phyloP scores from a whole-genome alignment of 2,113 vertebrate species.

The Pelmatolapia mariae region DNA sequence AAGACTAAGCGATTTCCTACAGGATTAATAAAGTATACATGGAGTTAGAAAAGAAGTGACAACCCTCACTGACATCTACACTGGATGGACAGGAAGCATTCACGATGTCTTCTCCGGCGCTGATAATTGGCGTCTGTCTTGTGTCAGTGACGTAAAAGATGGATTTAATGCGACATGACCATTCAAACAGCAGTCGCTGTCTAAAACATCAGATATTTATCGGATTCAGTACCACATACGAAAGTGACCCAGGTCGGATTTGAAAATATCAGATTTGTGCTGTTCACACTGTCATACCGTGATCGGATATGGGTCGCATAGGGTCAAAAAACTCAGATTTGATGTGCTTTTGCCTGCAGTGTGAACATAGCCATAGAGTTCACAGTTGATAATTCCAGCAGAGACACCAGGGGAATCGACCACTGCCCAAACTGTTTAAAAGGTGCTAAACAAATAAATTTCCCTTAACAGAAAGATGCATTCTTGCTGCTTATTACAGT shows the following conservation, averaged over 20 bases:
- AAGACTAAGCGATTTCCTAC: not conserved
- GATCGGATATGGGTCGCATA: too few species aligned
- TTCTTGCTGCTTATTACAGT: not conserved
- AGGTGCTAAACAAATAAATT: not conserved
- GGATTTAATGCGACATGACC: not conserved
- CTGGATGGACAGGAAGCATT: not conserved
- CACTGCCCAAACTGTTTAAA: too few species aligned
- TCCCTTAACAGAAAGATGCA: not conserved
- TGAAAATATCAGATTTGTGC: too few species aligned
- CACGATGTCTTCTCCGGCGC: rapidly evolving
- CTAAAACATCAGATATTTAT: not conserved
- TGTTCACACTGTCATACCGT: too few species aligned
- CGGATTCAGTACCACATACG: not conserved
- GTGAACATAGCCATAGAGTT: not conserved
- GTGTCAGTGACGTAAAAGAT: rapidly evolving
- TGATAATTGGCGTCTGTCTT: rapidly evolving
- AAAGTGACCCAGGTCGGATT: not conserved
- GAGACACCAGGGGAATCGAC: not conserved
- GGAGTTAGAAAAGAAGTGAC: not conserved
- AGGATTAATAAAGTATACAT: not conserved
- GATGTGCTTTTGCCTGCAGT: too few species aligned
- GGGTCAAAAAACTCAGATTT: too few species aligned
- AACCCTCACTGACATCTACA: not conserved
- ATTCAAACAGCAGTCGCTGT: rapidly evolving
- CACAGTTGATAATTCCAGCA: not conserved